Evolutionary conservation across 2,113 vertebrate species (phyloP).

Genomic region (Tretioscincus oriximinensis): DNA sequence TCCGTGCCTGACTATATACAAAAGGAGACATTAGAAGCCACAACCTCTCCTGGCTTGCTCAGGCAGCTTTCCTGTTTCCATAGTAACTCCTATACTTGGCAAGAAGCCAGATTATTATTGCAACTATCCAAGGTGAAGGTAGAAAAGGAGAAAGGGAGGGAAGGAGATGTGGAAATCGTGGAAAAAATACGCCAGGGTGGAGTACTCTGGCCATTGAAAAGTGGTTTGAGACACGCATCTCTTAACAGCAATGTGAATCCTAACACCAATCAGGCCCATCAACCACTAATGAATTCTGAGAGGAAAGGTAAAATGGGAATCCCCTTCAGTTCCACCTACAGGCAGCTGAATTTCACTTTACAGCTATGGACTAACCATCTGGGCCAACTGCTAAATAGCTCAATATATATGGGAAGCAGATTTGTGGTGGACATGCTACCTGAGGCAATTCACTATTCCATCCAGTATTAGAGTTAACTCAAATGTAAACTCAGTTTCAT

Average conservation of each 20-base stretch:
- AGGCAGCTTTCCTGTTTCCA: conserved; percentile 64
- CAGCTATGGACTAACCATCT: neutral
- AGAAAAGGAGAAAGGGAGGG: neutral
- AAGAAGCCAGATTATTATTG: conserved; percentile 36
- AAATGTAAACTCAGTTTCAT: neutral
- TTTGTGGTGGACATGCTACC: neutral
- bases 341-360: neutral
- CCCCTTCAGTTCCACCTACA: neutral
- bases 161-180: neutral
- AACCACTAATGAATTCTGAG: neutral
- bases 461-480: neutral
- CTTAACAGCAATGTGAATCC: neutral
- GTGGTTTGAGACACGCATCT: neutral
- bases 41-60: conserved; percentile 1
- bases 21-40: neutral
- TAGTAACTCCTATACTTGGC: conserved; percentile 60
- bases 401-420: neutral
- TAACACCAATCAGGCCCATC: neutral
- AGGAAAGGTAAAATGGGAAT: neutral
- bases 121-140: conserved; percentile 7
- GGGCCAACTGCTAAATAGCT: neutral
- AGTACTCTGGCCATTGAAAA: accelerated
- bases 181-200: neutral
- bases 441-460: neutral
- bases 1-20: neutral